Evolutionary conservation across 1,140 invertebrate species (phyloP).

Genomic region (Caenorhabditis inopinata): DNA sequence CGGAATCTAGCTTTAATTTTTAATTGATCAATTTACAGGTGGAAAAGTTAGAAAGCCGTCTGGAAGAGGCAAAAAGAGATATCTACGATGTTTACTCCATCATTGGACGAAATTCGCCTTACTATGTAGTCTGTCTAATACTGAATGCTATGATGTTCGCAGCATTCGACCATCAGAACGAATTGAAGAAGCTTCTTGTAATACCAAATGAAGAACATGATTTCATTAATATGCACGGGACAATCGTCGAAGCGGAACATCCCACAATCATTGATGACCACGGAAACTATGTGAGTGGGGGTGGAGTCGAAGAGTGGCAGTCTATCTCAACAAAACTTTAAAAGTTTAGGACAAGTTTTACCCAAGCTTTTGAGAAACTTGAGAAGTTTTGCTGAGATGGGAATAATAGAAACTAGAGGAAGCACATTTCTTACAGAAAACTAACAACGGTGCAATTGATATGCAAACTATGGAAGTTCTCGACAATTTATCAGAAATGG

Average conservation of each 20-base stretch:
- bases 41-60: too few relatives aligned
- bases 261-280: not conserved
- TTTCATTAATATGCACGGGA: not conserved
- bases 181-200: not conserved
- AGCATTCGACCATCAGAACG: not conserved
- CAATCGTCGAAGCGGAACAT: not conserved
- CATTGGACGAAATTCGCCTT: not conserved
- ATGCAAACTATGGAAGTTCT: not conserved
- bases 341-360: too few relatives aligned
- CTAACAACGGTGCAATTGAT: not conserved
- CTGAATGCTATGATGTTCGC: not conserved
- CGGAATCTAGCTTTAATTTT: too few relatives aligned
- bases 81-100: not conserved
- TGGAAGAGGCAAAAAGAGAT: not conserved
- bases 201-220: not conserved
- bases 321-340: too few relatives aligned
- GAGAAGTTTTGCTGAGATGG: too few relatives aligned
- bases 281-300: not conserved
- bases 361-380: too few relatives aligned
- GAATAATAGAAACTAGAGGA: too few relatives aligned
- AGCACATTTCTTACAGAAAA: not conserved
- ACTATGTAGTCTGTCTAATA: not conserved
- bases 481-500: not conserved
- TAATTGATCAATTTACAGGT: too few relatives aligned
- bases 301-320: too few relatives aligned